phyloP scores from a whole-genome alignment of 2,113 vertebrate species.

The Cettia cetti region DNA sequence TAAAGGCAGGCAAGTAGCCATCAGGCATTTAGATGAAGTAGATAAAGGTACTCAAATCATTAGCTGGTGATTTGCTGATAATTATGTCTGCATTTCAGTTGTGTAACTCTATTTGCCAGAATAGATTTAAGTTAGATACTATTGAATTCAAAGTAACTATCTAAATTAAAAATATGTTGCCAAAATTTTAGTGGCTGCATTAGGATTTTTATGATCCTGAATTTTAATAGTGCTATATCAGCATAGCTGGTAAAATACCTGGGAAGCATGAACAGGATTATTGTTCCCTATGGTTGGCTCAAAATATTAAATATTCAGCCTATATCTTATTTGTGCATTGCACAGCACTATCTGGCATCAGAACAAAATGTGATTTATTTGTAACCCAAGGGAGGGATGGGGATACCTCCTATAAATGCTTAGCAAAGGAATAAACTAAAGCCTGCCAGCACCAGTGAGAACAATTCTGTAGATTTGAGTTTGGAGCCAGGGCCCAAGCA shows the following conservation, averaged over 20 bases:
- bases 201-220: slow-evolving; percentile 5
- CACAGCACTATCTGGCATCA: neutral
- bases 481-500: neutral
- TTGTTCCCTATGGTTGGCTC: neutral
- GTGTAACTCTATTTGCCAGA: neutral
- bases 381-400: neutral
- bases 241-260: neutral
- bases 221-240: slow-evolving; percentile 29
- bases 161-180: neutral
- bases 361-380: neutral
- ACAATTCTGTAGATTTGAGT: neutral
- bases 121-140: neutral
- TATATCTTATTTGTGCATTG: neutral
- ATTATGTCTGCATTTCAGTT: neutral
- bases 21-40: neutral
- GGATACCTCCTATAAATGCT: neutral
- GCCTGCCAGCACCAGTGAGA: neutral
- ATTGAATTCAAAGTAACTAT: neutral
- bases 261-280: neutral
- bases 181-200: neutral
- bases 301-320: neutral
- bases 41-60: neutral
- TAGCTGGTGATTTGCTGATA: neutral
- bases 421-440: neutral
- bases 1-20: neutral